Evolutionary conservation across 64 coral and sea anemone genomes (phyloP), one percentile per base, ranked within the genome.

Genomic region (Platygyra sinensis): DNA sequence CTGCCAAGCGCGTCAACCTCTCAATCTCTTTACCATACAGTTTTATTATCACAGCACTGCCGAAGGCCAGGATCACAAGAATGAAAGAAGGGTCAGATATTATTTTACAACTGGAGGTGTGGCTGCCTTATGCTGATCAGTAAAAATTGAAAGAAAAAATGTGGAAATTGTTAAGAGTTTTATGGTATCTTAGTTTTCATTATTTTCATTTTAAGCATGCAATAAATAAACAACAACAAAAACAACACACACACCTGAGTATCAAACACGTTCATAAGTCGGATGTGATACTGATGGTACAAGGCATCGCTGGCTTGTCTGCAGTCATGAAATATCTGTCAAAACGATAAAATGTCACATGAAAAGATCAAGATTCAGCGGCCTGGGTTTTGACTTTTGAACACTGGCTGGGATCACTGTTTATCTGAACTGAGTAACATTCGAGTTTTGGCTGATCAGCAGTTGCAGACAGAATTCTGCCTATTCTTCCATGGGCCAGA

Each of bases 241-340:
- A n/a, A n/a, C n/a, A 31, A 19, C 13, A 25, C 32, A 30, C 80
- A 61, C 75, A 99, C 97, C 93, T 99, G 97, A n/a, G 97, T 99
- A 57, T 96, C 94, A 82, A 99, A 99, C 19, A 99, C 86, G 54
- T 95, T 99, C 16, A 93, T 46, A 60, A 99, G 84, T 36, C 32
- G 63, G 59, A 99, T 76, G 10, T 75, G 81, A 86, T 99, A 96
- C 22, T 91, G 94, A 82, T 99, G 97, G 77, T 50, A 95, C 29
- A 96, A 57, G 29, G 94, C 92, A 89, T 99, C 97, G 91, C 97
- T 99, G 67, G 87, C 80, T 30, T 96, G 91, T 49, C 97, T 88
- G 27, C 94, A 99, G 62, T 99, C 94, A 74, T 99, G 97, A 19
- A 93, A 88, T 20, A 99, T 91, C 97, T 99, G 50, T 18, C 59